Conservation (phyloP, 2,113 vertebrate species). For the Arizona elegans region DNA sequence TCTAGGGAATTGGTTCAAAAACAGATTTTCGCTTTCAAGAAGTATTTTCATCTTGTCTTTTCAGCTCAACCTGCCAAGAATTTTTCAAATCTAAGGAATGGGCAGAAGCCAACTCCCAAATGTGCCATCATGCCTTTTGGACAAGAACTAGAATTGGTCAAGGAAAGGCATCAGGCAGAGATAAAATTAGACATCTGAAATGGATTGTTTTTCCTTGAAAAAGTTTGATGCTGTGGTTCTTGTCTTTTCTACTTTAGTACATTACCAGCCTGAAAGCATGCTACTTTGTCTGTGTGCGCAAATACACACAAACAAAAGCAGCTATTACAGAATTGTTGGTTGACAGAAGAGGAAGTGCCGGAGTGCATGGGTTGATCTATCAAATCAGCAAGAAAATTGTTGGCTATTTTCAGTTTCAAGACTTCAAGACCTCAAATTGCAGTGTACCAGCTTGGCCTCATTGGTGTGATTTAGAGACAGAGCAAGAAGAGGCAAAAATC, state of each 20-base stretch:
- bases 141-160: slow-evolving; percentile 33
- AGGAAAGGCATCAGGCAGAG: slow-evolving; percentile 22
- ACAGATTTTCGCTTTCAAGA: slow-evolving; percentile 37
- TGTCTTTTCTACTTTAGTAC: slow-evolving; percentile 6
- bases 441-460: background rate
- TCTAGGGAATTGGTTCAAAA: slow-evolving; percentile 58
- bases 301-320: background rate
- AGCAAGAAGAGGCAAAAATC: background rate
- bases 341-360: background rate
- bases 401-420: slow-evolving; percentile 3
- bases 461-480: background rate
- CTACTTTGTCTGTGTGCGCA: background rate
- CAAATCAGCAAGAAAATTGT: background rate
- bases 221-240: slow-evolving; percentile 25
- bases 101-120: slow-evolving; percentile 43
- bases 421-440: background rate
- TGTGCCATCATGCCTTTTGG: slow-evolving; percentile 53
- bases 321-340: slow-evolving; percentile 1
- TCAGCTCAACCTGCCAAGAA: slow-evolving; percentile 45
- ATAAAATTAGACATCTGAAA: slow-evolving; percentile 40
- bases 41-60: slow-evolving; percentile 49
- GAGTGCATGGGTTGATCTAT: background rate
- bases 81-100: slow-evolving; percentile 46
- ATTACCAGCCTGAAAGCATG: slow-evolving; percentile 9
- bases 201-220: background rate